A percentile compares a stretch with the other conserved stretches of the same genome.
phyloP scores from a whole-genome alignment of 92 coral and sea anemone species.

The Micromussa lordhowensis region DNA sequence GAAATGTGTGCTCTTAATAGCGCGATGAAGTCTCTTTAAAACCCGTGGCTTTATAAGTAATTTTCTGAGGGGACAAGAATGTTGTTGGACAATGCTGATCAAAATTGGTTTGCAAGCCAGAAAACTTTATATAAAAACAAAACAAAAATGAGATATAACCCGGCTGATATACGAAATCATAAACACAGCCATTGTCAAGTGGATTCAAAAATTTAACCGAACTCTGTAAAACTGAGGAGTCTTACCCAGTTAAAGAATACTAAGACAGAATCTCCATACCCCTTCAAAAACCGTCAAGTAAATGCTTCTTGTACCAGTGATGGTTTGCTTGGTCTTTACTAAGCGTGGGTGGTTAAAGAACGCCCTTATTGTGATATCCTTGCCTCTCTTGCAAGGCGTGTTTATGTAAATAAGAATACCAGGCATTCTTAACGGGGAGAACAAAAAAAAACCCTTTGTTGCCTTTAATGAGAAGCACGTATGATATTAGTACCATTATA shows the following conservation, averaged over 20 bases:
- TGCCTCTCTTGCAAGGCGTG: not conserved
- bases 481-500: not conserved
- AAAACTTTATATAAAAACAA: no score
- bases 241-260: not conserved
- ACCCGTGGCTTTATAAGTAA: no score
- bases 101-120: no score
- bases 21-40: no score
- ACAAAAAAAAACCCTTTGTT: not conserved
- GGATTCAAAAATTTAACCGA: no score
- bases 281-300: not conserved
- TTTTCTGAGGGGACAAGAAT: no score
- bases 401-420: not conserved
- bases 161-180: no score
- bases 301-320: not conserved
- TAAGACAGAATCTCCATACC: not conserved
- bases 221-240: no score
- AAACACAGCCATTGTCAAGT: not conserved
- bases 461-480: not conserved
- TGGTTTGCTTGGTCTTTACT: not conserved
- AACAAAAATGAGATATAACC: no score
- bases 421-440: not conserved
- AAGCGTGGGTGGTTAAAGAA: not conserved
- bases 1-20: no score
- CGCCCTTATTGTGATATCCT: no score
- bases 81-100: no score